These are phyloP conservation scores for Sciurus niger DNA, from an alignment of 2,113 vertebrate genomes.

Conservation along the genomic window DNA sequence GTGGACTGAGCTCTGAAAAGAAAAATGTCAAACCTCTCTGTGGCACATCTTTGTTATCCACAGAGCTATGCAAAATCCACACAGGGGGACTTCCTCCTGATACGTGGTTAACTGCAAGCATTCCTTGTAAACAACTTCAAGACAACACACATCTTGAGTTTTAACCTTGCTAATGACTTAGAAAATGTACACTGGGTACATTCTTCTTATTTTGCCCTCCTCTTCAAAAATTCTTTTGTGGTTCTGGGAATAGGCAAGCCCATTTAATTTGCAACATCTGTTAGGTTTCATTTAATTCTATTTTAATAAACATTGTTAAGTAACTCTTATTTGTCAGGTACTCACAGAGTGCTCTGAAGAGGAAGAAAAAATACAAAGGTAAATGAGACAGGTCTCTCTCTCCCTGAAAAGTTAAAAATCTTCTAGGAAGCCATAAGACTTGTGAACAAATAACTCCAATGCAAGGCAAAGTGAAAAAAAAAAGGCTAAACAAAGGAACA, in stretches of 20 bases:
- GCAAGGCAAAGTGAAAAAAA: conserved; percentile 37
- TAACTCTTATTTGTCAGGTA: not conserved
- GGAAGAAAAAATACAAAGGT: conserved; percentile 23
- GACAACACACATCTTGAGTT: not conserved
- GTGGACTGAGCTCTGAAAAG: conserved; percentile 2
- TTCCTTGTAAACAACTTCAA: not conserved
- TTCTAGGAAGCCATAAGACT: conserved; percentile 51
- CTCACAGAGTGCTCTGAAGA: not conserved
- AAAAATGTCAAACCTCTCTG: conserved; percentile 47
- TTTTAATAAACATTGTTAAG: conserved; percentile 41
- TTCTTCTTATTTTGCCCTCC: not conserved
- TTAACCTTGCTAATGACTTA: conserved; percentile 47
- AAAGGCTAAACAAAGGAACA: conserved; percentile 40
- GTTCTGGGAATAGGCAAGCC: not conserved
- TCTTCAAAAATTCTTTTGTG: conserved; percentile 3
- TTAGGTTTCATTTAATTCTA: conserved; percentile 42
- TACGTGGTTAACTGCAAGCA: conserved; percentile 5
- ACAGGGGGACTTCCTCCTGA: conserved; percentile 5
- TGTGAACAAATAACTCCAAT: conserved; percentile 64
- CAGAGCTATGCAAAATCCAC: conserved; percentile 32
- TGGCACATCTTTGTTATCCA: conserved; percentile 56
- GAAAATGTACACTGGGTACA: not conserved
- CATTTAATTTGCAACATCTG: conserved; percentile 13
- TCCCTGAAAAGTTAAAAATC: conserved; percentile 59
- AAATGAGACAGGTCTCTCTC: conserved; percentile 53